Base-by-base conservation (phyloP, 2,113 vertebrate genomes). In the Columba livia region DNA sequence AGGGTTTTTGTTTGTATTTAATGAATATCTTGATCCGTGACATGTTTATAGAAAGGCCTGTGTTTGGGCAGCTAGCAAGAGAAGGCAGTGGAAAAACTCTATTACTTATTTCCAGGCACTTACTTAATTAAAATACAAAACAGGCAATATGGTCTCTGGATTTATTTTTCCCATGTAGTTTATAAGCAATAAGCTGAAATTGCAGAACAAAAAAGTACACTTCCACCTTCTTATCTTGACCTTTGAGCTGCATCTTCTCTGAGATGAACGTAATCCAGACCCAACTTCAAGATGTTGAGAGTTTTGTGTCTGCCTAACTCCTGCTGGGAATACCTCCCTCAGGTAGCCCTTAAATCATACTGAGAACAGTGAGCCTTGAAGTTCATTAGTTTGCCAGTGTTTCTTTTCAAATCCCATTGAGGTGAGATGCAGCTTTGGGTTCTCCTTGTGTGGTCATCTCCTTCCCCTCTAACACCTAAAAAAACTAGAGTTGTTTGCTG, bases 61-160 rank as follows among this genome's bases (percentile, higher is more conserved):
- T 34, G 36, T 85, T 95, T 85, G 64, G 60, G 51, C 75, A 93
- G 50, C 78, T 88, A 94, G 79, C 71, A 83, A 42, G 71, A 66
- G 42, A 84, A 90, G 61, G 80, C 83, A 64, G 51, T 81, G 79
- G 72, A 64, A 93, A 96, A 95, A 73, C 26, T 72, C 83, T 86
- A 74, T 93, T 78, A 85, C 60, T 95, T 95, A 88, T 84, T 94
- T 92, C 82, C 69, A 94, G 79, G 72, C 90, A 94, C 72, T 96
- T 93, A 95, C 79, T 94, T 96, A 91, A 95, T 96, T 96, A 96
- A 96, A 97, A 96, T 74, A 90, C 72, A 79, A 92, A 93, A 10
- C 38, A 83, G 70, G 85, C 90, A 90, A 44, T 90, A 71, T 79
- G 77, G 90, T 92, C 69, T 84, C 65, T 95, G 83, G 92, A 94